phyloP scores from a whole-genome alignment of 2,113 vertebrate species.

The Mirounga angustirostris region DNA sequence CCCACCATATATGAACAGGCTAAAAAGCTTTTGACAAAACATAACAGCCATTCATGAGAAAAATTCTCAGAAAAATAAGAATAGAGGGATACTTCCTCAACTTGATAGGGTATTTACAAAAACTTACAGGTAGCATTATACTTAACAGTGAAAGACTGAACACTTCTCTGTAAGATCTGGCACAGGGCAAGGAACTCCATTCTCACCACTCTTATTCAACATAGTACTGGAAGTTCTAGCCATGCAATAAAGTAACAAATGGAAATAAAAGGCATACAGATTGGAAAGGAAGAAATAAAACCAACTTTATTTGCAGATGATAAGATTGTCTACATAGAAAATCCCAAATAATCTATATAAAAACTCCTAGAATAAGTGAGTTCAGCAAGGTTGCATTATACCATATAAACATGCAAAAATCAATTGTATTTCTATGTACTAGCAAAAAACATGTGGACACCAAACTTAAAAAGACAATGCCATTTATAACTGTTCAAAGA shows the following conservation, averaged over 20 bases:
- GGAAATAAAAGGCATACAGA: not conserved
- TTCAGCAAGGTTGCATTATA: not conserved
- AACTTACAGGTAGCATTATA: not conserved
- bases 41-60: not conserved
- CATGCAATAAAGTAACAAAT: not conserved
- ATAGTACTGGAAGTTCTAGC: not conserved
- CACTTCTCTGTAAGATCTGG: not conserved
- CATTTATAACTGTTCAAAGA: not conserved
- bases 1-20: not conserved
- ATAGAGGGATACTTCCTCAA: not conserved
- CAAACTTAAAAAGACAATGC: not conserved
- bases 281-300: not conserved
- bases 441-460: not conserved
- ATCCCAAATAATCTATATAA: constrained; percentile 11
- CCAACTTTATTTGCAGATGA: not conserved
- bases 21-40: not conserved
- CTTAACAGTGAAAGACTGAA: not conserved
- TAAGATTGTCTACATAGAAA: not conserved
- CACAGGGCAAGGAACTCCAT: not conserved
- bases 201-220: not conserved
- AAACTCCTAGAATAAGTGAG: not conserved
- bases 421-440: not conserved
- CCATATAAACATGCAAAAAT: not conserved
- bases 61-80: not conserved
- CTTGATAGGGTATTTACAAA: not conserved